Evolutionary conservation across 2,888 invertebrate genomes (phyloP), one percentile per base, ranked within the genome.

Genomic region (Subacronicta megacephala): DNA sequence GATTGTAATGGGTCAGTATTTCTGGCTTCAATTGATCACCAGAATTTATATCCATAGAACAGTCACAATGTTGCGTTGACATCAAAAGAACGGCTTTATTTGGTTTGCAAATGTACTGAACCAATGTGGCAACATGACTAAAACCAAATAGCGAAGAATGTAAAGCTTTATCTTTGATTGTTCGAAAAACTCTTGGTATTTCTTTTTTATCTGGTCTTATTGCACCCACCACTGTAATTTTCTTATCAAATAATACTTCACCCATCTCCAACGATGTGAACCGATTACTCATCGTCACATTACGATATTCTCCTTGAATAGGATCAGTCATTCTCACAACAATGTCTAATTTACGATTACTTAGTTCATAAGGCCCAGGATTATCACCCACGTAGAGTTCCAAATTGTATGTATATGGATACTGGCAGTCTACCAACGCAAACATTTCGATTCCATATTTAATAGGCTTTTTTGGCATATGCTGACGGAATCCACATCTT

Each of bases 231-330:
- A 55, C 38, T 16, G 58, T 59, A 26, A 54, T 54, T 26, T 59
- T 68, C 16, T 68, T 68, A 13, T 58, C 12, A 33, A 67, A 63
- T 3, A 67, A 50, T 13, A 16, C 15, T 41, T 67, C 68, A 1
- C 40, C 69, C 5, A 29, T 35, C 20, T 52, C 51, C 7, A 65
- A 35, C 0, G 65, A 43, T 12, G 66, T 67, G n/a, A 67, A 66
- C 45, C 38, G 62, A 10, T 57, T 67, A 18, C 20, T 49, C 49
- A 66, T 57, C 1, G 66, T 66, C 13, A 66, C 46, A 43, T 52
- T 67, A 23, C 66, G 66, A 36, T 66, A 62, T 41, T 62, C 66
- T 50, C 57, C 66, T 57, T 66, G 66, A 33, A 66, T 62, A 31
- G 66, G 60, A 49, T 60, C 55, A 33, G 65, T 65, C 51, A 65